Conservation (phyloP, 2,888 invertebrate genomes). For the Amiota minor region DNA sequence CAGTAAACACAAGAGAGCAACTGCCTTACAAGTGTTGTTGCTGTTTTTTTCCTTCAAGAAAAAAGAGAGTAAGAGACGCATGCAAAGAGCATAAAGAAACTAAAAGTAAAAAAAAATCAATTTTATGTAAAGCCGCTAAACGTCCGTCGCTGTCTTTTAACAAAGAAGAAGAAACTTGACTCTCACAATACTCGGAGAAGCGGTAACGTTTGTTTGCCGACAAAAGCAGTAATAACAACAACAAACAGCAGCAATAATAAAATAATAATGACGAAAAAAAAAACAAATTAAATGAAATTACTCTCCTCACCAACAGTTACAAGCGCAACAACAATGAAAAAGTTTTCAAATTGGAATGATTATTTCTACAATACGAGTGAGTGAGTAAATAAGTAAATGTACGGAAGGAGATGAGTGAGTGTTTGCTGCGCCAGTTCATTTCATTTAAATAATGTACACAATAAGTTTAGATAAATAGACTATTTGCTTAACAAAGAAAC, state of each 20-base stretch:
- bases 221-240: slow-evolving; percentile 6
- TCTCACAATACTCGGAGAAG: no score
- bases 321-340: not conserved
- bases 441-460: no score
- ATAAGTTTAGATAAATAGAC: no score
- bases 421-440: no score
- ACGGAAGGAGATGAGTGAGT: no score
- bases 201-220: not conserved
- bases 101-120: slow-evolving; percentile 18
- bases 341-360: slow-evolving; percentile 1
- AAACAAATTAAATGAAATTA: no score
- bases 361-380: not conserved
- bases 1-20: not conserved
- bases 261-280: not conserved
- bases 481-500: no score
- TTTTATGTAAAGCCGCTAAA: slow-evolving; percentile 12
- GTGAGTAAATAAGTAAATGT: no score
- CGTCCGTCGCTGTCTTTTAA: not conserved
- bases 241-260: not conserved
- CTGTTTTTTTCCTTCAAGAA: not conserved
- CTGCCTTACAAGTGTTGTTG: not conserved
- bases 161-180: not conserved
- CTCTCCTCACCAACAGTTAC: not conserved
- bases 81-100: not conserved
- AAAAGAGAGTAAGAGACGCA: slow-evolving; percentile 1